Conservation (phyloP, 2,113 vertebrate genomes). For the Colistium nudipinnis region DNA sequence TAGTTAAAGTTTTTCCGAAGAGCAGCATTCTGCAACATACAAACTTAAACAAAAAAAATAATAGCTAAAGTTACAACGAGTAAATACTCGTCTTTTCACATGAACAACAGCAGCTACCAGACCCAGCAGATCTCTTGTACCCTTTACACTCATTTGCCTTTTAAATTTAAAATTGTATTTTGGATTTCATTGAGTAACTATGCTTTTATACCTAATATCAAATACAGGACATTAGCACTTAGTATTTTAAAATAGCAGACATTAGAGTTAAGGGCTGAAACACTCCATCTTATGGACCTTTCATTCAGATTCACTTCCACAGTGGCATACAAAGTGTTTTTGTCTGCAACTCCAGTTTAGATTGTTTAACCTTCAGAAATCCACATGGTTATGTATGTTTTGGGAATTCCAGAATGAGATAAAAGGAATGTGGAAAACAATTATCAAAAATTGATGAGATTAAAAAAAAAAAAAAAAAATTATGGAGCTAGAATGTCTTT, state of each 20-base stretch:
- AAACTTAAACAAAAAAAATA: constrained; percentile 56
- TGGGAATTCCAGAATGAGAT: neutral
- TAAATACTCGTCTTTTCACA: constrained; percentile 54
- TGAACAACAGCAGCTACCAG: constrained; percentile 77
- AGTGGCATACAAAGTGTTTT: neutral
- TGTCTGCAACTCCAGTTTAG: neutral
- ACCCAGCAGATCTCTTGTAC: constrained; percentile 9
- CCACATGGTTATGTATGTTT: neutral
- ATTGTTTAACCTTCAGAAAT: constrained; percentile 2
- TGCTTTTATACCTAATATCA: constrained; percentile 5
- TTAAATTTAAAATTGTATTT: constrained; percentile 11
- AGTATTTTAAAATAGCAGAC: constrained; percentile 6
- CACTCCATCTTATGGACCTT: constrained; percentile 32
- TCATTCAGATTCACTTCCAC: neutral
- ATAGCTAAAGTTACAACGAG: constrained; percentile 74
- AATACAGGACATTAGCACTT: constrained; percentile 7
- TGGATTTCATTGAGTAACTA: constrained; percentile 47
- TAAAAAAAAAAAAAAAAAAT: too few species aligned
- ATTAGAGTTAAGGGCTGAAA: neutral
- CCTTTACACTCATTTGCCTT: neutral
- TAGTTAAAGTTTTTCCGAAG: constrained; percentile 9
- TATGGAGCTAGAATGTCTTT: too few species aligned
- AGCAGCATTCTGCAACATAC: constrained; percentile 66
- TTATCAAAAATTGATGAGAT: neutral
- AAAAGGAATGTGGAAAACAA: neutral